These are phyloP conservation scores for Aegithalos caudatus DNA, from an alignment of 2,113 vertebrate species.

Conservation along the genomic window DNA sequence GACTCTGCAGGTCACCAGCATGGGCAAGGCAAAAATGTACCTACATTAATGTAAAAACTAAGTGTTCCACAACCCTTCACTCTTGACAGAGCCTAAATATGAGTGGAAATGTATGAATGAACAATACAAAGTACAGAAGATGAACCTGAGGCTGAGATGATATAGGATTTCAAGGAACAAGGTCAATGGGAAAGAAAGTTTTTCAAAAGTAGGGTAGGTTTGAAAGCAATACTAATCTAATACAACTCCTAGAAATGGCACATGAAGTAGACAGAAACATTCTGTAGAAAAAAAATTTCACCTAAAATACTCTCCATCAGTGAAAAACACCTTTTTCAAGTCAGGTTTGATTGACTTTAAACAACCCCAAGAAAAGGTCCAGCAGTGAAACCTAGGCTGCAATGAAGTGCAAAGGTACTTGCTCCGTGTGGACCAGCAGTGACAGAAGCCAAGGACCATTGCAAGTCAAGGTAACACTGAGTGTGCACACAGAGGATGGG, in stretches of 20 bases:
- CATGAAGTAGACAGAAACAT: background rate
- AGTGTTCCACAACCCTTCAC: background rate
- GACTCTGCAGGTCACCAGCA: background rate
- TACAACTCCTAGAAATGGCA: background rate
- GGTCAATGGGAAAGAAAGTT: background rate
- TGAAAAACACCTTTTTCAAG: background rate
- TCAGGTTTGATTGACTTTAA: background rate
- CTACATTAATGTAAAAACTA: background rate
- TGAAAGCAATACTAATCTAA: background rate
- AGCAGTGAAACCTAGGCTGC: background rate
- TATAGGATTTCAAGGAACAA: background rate
- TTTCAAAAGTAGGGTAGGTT: background rate
- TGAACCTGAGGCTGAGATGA: background rate
- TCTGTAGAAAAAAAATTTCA: background rate
- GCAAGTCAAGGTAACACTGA: background rate
- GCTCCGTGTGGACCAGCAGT: background rate
- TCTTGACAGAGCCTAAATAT: background rate
- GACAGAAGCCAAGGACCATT: background rate
- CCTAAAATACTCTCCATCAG: background rate
- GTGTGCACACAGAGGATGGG: fast-evolving
- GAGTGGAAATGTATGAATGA: background rate
- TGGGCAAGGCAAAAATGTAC: background rate
- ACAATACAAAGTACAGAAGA: background rate
- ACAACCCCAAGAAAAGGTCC: background rate
- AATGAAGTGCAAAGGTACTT: background rate